phyloP scores from a whole-genome alignment of 2,797 vertebrate species.

The Anabas testudineus region DNA sequence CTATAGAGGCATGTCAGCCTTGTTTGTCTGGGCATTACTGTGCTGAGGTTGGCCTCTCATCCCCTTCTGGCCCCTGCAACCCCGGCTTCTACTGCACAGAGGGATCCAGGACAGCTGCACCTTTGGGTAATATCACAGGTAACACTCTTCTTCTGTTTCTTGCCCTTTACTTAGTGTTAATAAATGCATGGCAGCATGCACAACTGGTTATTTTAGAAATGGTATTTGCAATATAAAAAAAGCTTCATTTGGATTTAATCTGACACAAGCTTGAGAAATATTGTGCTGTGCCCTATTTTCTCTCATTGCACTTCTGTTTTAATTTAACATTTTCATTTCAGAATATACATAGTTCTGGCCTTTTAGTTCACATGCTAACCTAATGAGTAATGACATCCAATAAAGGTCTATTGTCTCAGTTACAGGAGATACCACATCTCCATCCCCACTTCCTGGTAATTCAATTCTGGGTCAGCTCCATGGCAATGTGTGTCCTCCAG shows the following conservation, averaged over 20 bases:
- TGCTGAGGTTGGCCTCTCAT: slow-evolving; percentile 79
- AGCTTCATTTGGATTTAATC: background rate
- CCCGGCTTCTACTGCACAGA: slow-evolving; percentile 86
- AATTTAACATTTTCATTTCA: slow-evolving; percentile 32
- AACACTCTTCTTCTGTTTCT: slow-evolving; percentile 15
- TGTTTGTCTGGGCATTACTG: slow-evolving; percentile 89
- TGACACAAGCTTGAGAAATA: slow-evolving; percentile 3
- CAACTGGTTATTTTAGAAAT: slow-evolving; percentile 21
- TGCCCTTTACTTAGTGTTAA: slow-evolving; percentile 9
- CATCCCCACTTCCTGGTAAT: slow-evolving; percentile 43
- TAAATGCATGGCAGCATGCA: slow-evolving; percentile 19
- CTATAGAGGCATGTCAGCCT: slow-evolving; percentile 81
- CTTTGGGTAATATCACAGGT: slow-evolving; percentile 69
- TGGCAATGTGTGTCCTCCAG: slow-evolving; percentile 84
- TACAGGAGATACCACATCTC: slow-evolving; percentile 63
- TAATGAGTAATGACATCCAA: slow-evolving; percentile 63
- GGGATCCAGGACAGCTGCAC: slow-evolving; percentile 81
- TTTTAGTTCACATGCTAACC: slow-evolving; percentile 46
- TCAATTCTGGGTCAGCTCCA: slow-evolving; percentile 61
- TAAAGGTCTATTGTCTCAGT: slow-evolving; percentile 64
- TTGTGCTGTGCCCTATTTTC: slow-evolving; percentile 10
- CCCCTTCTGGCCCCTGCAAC: slow-evolving; percentile 85
- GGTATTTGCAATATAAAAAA: slow-evolving; percentile 14
- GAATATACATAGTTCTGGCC: slow-evolving; percentile 43
- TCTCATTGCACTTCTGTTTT: slow-evolving; percentile 19